Percentiles rank a stretch among this genome's conserved stretches.
phyloP scores from a whole-genome alignment of 2,888 invertebrate genomes.

The Lysandra coridon region DNA sequence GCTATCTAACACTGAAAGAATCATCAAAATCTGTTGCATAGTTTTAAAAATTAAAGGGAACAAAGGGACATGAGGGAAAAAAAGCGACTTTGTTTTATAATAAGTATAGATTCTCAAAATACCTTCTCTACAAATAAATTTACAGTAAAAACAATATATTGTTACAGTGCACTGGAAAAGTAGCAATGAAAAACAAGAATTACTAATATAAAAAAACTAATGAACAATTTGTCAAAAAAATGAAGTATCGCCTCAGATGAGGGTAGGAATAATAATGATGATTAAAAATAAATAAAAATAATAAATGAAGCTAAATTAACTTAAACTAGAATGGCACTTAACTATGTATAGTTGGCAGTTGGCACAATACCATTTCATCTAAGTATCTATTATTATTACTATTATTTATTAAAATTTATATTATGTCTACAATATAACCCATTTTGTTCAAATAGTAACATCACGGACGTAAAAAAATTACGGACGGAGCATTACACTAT shows the following conservation, averaged over 20 bases:
- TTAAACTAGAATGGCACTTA: slow-evolving; percentile 5
- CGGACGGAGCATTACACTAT: too few relatives aligned
- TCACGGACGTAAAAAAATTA: too few relatives aligned
- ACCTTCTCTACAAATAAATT: too few relatives aligned
- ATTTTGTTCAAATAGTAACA: too few relatives aligned
- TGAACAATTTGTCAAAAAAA: background rate
- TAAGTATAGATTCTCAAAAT: background rate
- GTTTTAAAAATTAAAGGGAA: too few relatives aligned
- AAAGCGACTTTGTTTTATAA: too few relatives aligned
- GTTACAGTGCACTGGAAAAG: background rate
- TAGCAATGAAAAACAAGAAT: background rate
- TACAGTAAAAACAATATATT: background rate
- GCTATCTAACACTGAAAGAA: too few relatives aligned
- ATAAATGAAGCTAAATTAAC: background rate
- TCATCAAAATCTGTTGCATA: too few relatives aligned
- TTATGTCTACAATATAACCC: too few relatives aligned
- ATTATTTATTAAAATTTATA: too few relatives aligned
- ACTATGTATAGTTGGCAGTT: background rate
- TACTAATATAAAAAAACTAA: background rate
- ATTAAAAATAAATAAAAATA: background rate
- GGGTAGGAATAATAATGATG: background rate
- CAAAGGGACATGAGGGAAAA: too few relatives aligned
- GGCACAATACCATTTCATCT: background rate
- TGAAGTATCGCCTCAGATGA: background rate
- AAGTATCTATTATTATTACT: background rate